Evolutionary conservation across 2,888 invertebrate species (phyloP).

Genomic region (Agriopis marginaria): DNA sequence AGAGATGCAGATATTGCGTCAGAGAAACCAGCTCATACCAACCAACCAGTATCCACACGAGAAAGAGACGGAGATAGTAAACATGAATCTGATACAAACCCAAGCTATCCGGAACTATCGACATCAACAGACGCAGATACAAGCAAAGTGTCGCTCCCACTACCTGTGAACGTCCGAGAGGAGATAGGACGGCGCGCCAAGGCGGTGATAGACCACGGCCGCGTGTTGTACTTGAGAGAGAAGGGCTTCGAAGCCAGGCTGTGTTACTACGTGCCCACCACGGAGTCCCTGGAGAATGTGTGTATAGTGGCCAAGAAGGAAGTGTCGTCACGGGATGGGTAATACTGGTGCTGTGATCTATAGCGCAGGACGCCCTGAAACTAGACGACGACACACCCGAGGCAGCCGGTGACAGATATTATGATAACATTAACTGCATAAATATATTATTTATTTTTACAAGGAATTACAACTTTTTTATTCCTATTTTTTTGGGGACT

Average conservation of each 20-base stretch:
- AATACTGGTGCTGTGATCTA: neutral
- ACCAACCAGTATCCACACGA: neutral
- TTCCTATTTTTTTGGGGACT: neutral
- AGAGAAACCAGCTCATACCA: neutral
- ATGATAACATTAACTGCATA: too few relatives aligned
- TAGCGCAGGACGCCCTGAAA: neutral
- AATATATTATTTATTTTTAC: neutral
- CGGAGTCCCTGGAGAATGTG: constrained; percentile 92
- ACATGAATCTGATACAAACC: neutral
- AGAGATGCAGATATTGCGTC: neutral
- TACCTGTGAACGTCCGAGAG: constrained; percentile 41
- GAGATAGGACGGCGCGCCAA: constrained; percentile 91
- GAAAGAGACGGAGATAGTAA: neutral
- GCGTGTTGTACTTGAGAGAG: constrained; percentile 87
- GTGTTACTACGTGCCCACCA: constrained; percentile 88
- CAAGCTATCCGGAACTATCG: neutral
- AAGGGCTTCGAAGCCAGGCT: constrained; percentile 87
- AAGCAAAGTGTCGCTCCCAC: neutral
- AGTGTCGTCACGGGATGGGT: neutral
- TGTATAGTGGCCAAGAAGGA: constrained; percentile 88
- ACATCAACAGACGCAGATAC: neutral
- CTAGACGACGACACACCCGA: too few relatives aligned
- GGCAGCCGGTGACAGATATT: too few relatives aligned
- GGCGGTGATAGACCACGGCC: constrained; percentile 91
- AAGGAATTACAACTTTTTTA: neutral